A percentile compares a stretch with the other conserved stretches of the same genome.
Evolutionary conservation across 2,113 vertebrate species (phyloP).

Genomic region (Arothron firmamentum): DNA sequence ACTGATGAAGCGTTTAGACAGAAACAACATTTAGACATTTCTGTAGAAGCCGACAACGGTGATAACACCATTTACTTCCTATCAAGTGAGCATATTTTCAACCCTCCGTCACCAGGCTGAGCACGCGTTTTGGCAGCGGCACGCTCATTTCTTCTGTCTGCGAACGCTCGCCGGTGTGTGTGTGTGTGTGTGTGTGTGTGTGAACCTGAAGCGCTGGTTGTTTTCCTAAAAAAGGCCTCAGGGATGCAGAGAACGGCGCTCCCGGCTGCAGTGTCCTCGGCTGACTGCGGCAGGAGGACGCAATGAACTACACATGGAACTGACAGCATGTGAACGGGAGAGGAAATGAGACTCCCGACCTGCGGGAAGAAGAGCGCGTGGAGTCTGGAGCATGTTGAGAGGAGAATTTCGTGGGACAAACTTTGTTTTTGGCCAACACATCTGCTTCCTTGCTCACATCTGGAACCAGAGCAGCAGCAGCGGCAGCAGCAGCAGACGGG

Average conservation of each 20-base stretch:
- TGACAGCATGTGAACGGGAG: slow-evolving; percentile 34
- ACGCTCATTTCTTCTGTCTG: too few species aligned
- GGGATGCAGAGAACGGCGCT: slow-evolving; percentile 1
- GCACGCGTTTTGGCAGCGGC: too few species aligned
- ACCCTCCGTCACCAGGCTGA: too few species aligned
- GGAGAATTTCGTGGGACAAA: not conserved
- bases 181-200: not conserved
- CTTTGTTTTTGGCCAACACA: not conserved
- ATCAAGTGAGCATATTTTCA: too few species aligned
- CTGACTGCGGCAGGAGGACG: slow-evolving; percentile 40
- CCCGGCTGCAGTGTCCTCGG: slow-evolving; percentile 10
- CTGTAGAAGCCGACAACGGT: too few species aligned
- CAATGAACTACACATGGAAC: slow-evolving; percentile 48
- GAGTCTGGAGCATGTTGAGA: not conserved
- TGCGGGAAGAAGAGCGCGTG: slow-evolving; percentile 38
- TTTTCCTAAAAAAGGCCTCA: not conserved
- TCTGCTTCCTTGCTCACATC: slow-evolving; percentile 62
- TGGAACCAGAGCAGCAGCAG: slow-evolving; percentile 19
- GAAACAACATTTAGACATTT: too few species aligned
- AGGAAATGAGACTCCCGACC: slow-evolving; percentile 48
- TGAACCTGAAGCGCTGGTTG: not conserved
- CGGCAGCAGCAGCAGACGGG: slow-evolving; percentile 14
- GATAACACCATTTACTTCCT: too few species aligned
- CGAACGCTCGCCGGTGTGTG: not conserved
- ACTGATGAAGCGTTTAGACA: too few species aligned